These are phyloP conservation scores for Anabas testudineus DNA, from an alignment of 2,797 vertebrate genomes.

Conservation along the genomic window DNA sequence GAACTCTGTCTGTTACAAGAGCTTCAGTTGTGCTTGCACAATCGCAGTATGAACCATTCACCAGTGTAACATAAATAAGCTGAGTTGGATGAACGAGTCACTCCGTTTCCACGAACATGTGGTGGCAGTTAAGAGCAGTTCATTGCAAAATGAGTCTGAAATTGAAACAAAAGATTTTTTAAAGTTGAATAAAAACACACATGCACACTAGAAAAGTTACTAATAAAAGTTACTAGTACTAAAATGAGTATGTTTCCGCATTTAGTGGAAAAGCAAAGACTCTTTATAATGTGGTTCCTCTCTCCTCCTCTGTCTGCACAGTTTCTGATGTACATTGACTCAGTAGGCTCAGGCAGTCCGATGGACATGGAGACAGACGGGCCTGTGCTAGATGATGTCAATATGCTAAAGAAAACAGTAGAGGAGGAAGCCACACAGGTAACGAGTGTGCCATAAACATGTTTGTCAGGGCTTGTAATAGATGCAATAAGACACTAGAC, in stretches of 20 bases:
- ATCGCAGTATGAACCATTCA: not conserved
- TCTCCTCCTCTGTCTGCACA: conserved; percentile 62
- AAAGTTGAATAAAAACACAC: no score
- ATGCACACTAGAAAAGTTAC: not conserved
- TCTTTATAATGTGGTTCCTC: not conserved
- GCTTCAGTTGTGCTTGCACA: not conserved
- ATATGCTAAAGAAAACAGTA: conserved; percentile 91
- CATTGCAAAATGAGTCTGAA: not conserved
- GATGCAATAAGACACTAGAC: not conserved
- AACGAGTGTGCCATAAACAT: conserved; percentile 39
- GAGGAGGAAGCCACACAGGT: conserved; percentile 93
- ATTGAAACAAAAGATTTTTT: no score
- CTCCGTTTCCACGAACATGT: not conserved
- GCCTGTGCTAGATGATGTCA: conserved; percentile 91
- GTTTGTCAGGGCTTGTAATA: not conserved
- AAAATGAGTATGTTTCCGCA: not conserved
- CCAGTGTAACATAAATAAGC: not conserved
- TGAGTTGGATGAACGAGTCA: not conserved
- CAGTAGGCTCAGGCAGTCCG: conserved; percentile 85
- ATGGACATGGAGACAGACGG: conserved; percentile 96
- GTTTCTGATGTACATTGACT: conserved; percentile 89
- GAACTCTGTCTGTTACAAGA: not conserved
- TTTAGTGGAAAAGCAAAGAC: no score
- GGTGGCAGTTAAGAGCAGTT: not conserved
- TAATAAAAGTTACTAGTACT: no score